Evolutionary conservation across 2,888 invertebrate species (phyloP).

Genomic region (Philereme vetulata): DNA sequence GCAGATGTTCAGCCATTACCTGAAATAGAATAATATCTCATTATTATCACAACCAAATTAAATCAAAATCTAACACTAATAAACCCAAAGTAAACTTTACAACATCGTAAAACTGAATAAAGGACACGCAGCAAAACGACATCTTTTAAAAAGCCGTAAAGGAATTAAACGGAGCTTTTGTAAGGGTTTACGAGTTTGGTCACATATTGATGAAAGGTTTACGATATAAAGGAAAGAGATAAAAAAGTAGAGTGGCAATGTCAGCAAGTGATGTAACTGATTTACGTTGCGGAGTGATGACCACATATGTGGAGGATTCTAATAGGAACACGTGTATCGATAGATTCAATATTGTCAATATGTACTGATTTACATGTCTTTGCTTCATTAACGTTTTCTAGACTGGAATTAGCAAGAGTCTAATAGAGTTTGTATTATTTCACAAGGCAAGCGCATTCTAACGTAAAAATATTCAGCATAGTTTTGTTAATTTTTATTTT

Average conservation of each 20-base stretch:
- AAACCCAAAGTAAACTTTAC: slow-evolving; percentile 22
- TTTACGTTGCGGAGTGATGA: not conserved
- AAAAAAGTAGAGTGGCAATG: slow-evolving; percentile 1
- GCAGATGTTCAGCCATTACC: slow-evolving; percentile 14
- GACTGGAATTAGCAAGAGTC: no score
- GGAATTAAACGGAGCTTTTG: slow-evolving; percentile 9
- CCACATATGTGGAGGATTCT: not conserved
- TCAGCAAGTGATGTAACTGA: not conserved
- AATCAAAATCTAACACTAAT: slow-evolving; percentile 1
- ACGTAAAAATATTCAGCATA: no score
- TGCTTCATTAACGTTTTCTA: no score
- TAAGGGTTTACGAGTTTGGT: slow-evolving; percentile 22
- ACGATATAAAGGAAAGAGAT: slow-evolving; percentile 5
- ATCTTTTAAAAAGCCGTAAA: slow-evolving; percentile 23
- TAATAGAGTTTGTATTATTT: no score
- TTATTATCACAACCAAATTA: slow-evolving; percentile 3
- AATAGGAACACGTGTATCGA: no score
- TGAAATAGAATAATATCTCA: slow-evolving; percentile 19
- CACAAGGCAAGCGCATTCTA: no score
- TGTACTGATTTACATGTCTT: no score
- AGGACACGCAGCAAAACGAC: slow-evolving; percentile 2
- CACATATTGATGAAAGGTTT: slow-evolving; percentile 15
- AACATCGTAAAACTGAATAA: slow-evolving; percentile 22
- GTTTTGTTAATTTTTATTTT: no score
- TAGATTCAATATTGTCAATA: no score